Conservation (phyloP, 2,113 vertebrate genomes). For the Microcebus murinus region DNA sequence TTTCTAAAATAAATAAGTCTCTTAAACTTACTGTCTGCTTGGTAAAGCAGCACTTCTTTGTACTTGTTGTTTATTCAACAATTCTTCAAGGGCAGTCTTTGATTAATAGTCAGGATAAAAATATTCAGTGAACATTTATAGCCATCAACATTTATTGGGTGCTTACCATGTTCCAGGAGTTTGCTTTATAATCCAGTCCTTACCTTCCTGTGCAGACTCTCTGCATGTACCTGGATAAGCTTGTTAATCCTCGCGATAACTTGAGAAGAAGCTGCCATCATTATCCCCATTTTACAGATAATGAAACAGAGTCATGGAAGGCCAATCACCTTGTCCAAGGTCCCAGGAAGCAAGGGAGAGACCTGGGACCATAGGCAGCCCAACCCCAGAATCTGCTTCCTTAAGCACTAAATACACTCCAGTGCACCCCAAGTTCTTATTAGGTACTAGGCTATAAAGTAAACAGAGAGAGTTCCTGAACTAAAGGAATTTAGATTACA, state of each 20-base stretch:
- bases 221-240: neutral
- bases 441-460: neutral
- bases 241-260: neutral
- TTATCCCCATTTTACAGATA: neutral
- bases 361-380: neutral
- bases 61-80: neutral
- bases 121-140: neutral
- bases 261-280: neutral
- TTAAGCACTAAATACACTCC: neutral
- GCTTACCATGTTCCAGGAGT: neutral
- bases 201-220: neutral
- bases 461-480: neutral
- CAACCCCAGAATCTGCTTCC: neutral
- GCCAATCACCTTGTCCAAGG: neutral
- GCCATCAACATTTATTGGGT: neutral
- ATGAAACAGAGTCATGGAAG: neutral
- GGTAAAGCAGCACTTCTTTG: neutral
- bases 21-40: neutral
- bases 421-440: neutral
- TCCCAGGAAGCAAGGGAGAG: neutral
- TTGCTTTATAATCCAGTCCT: neutral
- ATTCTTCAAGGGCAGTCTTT: neutral
- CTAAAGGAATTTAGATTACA: neutral
- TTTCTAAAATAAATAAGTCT: neutral
- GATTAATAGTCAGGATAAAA: neutral